Evolutionary conservation across 2,113 vertebrate genomes (phyloP).

Genomic region (Myiozetetes cayanensis): DNA sequence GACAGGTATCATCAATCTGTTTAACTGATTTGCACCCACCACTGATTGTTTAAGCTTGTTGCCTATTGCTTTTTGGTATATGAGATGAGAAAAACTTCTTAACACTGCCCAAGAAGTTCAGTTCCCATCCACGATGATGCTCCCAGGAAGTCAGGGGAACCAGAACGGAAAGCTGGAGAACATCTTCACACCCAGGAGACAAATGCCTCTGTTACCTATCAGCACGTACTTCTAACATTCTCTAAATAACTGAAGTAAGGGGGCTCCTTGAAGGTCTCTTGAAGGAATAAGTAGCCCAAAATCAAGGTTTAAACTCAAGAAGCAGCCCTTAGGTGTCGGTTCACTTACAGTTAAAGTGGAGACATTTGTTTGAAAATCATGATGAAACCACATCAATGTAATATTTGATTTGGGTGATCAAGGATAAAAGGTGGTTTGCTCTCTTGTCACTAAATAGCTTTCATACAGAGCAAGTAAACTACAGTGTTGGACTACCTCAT

Average conservation of each 20-base stretch:
- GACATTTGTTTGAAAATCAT: neutral
- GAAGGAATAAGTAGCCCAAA: neutral
- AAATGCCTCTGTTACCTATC: neutral
- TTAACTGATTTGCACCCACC: constrained; percentile 7
- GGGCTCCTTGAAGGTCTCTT: neutral
- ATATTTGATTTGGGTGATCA: neutral
- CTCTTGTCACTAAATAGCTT: neutral
- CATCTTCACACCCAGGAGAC: neutral
- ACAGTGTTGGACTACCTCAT: neutral
- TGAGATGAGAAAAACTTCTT: neutral
- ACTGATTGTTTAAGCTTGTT: constrained; percentile 40
- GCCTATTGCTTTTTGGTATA: neutral
- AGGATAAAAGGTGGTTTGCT: neutral
- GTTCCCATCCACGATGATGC: neutral
- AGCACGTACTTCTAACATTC: neutral
- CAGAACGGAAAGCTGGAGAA: neutral
- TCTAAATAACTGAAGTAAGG: neutral
- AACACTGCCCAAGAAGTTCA: neutral
- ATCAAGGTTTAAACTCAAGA: neutral
- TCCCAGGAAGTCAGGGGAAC: neutral
- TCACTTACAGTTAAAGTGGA: neutral
- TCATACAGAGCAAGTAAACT: neutral
- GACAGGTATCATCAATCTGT: constrained; percentile 47
- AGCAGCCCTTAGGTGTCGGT: neutral
- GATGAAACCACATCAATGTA: neutral